Evolutionary conservation across 2,113 vertebrate genomes (phyloP), one percentile per base, ranked within the genome.

Genomic region (Eurystomus gularis): DNA sequence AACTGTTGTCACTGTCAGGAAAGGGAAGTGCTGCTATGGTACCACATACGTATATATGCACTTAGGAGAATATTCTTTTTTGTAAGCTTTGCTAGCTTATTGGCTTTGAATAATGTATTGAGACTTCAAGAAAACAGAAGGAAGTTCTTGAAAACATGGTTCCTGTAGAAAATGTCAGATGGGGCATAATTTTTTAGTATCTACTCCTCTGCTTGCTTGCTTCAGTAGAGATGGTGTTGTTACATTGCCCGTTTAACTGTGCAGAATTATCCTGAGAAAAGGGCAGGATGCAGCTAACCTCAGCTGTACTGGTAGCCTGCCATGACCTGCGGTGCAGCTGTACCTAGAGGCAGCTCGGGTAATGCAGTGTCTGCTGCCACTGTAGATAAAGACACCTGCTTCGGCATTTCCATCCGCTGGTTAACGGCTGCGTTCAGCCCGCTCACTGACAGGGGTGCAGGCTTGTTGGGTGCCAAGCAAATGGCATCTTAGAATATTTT

Each of bases 41-140:
- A 37, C 20, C 10, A 29, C 3, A 1, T 35, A 39, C 55, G 9
- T 29, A 7, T 19, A 6, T 1, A 0, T 84, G 39, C 20, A 12
- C 35, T 82, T 70, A 6, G 1, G 40, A 49, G 17, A 58, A 6
- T 25, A 39, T 16, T 40, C 2, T 11, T 26, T 65, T 44, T 57
- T 39, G 46, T n/a, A 70, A 75, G 64, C 25, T 79, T 73, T 77
- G 14, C 29, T 57, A 61, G 29, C 25, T 91, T 78, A 25, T 2
- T 70, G 15, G 13, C 52, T 78, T 83, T 44, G 39, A 76, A 31
- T 87, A 46, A 46, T 21, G 3, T 70, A 29, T 51, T 83, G 14
- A 35, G 8, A 28, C 21, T 44, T 65, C 9, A 65, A 13, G 55
- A 62, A 89, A 44, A 33, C 37, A 20, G 23, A 48, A 83, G 23